phyloP scores from a whole-genome alignment of 2,113 vertebrate species.

The Chaetodon trifascialis region DNA sequence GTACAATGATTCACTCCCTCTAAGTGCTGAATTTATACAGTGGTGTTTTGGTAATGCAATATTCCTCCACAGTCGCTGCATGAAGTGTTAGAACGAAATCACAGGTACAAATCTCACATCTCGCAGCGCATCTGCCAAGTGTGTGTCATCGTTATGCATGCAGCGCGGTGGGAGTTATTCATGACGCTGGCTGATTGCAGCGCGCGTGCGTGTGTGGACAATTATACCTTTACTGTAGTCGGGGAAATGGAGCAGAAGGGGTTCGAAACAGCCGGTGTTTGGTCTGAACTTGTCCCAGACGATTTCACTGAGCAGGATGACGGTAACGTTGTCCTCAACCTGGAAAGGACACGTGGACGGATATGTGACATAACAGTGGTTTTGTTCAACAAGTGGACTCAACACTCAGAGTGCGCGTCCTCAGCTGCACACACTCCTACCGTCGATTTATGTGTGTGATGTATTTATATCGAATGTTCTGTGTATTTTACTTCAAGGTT shows the following conservation, averaged over 20 bases:
- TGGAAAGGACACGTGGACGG: conserved; percentile 59
- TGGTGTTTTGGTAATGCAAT: conserved; percentile 14
- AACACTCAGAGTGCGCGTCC: not conserved
- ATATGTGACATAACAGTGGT: not conserved
- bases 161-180: conserved; percentile 5
- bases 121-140: conserved; percentile 6
- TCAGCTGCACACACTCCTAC: not conserved
- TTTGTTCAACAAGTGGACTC: not conserved
- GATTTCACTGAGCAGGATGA: conserved; percentile 95
- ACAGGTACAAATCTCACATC: conserved; percentile 65
- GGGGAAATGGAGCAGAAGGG: conserved; percentile 92
- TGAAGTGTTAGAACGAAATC: conserved; percentile 52
- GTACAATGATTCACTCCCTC: not conserved
- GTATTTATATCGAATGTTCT: not conserved
- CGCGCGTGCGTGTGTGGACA: not conserved
- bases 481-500: not conserved
- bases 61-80: conserved; percentile 22
- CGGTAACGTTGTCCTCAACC: conserved; percentile 92
- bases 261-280: conserved; percentile 92
- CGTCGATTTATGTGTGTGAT: not conserved
- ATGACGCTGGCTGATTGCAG: conserved; percentile 17
- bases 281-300: conserved; percentile 96
- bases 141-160: conserved; percentile 21
- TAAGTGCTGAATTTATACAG: conserved; percentile 39
- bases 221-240: conserved; percentile 96